Evolutionary conservation across 2,797 vertebrate species (phyloP), one percentile per base, ranked within the genome.

Genomic region (Hapalemur alaotrensis): DNA sequence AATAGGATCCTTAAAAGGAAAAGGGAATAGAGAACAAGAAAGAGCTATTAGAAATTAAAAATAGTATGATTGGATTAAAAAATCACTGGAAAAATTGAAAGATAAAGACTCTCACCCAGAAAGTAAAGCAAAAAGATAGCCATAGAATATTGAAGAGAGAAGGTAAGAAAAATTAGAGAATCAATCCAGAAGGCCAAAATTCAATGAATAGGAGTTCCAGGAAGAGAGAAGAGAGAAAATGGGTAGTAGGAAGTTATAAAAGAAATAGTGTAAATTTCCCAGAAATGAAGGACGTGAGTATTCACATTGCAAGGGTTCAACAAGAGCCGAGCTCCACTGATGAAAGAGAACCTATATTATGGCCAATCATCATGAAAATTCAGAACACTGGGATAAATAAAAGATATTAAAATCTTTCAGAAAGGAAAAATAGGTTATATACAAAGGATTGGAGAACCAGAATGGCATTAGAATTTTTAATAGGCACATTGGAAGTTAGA

Each of bases 181-280:
- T 86, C 89, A 89, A 86, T 83, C 10, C 4, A 70, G 46, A 91
- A 85, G 73, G 30, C 59, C 43, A 85, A 95, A 89, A 89, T 92
- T 89, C 80, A 92, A 90, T 95, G 30, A 95, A 81, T n/a, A 89
- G n/a, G 61, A 61, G 22, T 91, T 91, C 89, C 85, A 93, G 92
- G 69, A 93, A 94, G 25, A 91, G 59, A 93, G 46, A 79, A 93
- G 17, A 95, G 67, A 93, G 69, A 93, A 95, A 96, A 41, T 59
- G 12, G 13, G 63, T 90, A 84, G 30, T 35, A 76, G 28, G 17
- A 96, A 85, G 78, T 89, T 86, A 61, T 63, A 75, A 92, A 80
- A 86, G 65, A 87, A 93, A 61, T 72, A 85, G 41, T 70, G 7
- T 75, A 57, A 69, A 73, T 35, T 79, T 93, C 75, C 63, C 23